phyloP scores from a whole-genome alignment of 2,113 vertebrate genomes.

The Macrotus californicus region DNA sequence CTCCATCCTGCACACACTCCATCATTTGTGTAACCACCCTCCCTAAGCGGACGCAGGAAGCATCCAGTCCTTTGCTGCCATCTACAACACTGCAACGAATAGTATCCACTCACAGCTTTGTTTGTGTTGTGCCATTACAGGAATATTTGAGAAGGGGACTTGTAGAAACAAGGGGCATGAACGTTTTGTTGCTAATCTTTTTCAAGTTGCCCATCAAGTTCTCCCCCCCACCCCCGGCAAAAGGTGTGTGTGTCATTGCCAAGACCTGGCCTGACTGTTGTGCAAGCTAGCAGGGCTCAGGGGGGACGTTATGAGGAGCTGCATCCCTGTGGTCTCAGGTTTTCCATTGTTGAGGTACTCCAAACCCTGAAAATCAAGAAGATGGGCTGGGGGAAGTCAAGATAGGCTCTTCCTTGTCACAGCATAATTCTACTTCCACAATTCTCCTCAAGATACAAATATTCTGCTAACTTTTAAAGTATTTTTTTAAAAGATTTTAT shows the following conservation, averaged over 20 bases:
- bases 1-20: too few relatives aligned
- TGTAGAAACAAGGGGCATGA: neutral
- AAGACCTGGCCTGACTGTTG: neutral
- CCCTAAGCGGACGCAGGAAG: neutral
- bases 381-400: neutral
- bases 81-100: neutral
- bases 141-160: neutral
- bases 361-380: neutral
- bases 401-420: neutral
- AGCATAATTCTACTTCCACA: neutral
- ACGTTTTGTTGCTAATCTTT: neutral
- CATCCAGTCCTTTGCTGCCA: neutral
- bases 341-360: neutral
- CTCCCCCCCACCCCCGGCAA: neutral
- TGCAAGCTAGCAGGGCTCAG: neutral
- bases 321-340: neutral
- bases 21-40: neutral
- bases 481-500: too few relatives aligned
- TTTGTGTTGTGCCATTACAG: neutral
- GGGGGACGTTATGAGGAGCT: neutral
- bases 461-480: neutral
- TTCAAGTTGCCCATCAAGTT: neutral
- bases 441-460: neutral
- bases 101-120: neutral
- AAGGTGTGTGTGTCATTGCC: neutral